These are phyloP conservation scores for Eurytemora carolleeae DNA, from an alignment of 1,140 invertebrate species.

Conservation along the genomic window DNA sequence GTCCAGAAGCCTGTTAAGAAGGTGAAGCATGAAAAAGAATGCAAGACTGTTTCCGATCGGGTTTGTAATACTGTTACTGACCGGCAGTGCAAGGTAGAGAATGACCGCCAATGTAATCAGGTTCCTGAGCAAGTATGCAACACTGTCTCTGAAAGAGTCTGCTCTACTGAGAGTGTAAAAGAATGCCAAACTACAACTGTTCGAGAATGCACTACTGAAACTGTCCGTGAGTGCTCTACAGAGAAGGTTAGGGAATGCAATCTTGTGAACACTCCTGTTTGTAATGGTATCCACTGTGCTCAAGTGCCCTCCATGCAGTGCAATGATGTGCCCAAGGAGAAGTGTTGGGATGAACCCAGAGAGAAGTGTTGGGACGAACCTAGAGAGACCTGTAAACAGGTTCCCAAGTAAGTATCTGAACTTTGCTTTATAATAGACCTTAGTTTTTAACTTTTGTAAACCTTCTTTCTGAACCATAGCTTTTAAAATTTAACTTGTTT, in stretches of 20 bases:
- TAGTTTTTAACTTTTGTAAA: too few species aligned
- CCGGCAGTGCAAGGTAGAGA: constrained; percentile 7
- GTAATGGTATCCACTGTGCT: background rate
- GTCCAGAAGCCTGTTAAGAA: background rate
- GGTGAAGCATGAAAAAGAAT: background rate
- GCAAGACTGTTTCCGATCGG: background rate
- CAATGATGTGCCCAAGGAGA: background rate
- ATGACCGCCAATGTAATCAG: background rate
- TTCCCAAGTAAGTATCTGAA: too few species aligned
- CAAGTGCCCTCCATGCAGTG: background rate
- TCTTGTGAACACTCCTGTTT: background rate
- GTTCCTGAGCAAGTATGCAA: background rate
- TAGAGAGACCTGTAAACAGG: background rate
- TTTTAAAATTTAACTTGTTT: too few species aligned
- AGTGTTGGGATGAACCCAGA: background rate
- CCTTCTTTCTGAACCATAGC: too few species aligned
- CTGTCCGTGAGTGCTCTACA: background rate
- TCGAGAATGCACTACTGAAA: background rate
- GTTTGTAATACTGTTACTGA: constrained; percentile 11
- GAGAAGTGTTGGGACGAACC: background rate
- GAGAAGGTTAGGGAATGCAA: background rate
- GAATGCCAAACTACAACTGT: background rate
- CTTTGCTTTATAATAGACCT: too few species aligned
- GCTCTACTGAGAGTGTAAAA: background rate
- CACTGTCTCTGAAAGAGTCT: background rate